Conservation (phyloP, 2,888 invertebrate species). For the Rosalia funebris region DNA sequence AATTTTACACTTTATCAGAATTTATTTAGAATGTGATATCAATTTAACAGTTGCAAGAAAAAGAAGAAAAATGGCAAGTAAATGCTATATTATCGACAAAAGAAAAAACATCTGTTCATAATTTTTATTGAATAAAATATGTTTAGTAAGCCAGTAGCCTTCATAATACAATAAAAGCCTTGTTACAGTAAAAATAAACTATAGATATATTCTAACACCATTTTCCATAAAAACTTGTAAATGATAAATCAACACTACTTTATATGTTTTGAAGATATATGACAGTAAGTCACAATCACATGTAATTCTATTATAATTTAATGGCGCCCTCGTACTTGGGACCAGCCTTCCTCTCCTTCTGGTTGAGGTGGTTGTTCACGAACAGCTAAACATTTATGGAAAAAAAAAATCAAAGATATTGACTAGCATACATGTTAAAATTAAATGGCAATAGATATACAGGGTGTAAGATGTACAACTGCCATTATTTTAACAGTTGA, state of each 20-base stretch:
- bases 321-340: conserved; percentile 56
- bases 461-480: too few relatives aligned
- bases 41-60: too few relatives aligned
- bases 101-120: too few relatives aligned
- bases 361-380: conserved; percentile 49
- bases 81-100: too few relatives aligned
- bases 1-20: too few relatives aligned
- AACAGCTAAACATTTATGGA: too few relatives aligned
- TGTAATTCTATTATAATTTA: conserved; percentile 41
- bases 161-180: conserved; percentile 30
- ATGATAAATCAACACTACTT: conserved; percentile 37
- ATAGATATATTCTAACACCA: conserved; percentile 39
- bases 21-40: too few relatives aligned
- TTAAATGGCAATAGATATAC: too few relatives aligned
- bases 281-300: conserved; percentile 2
- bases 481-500: too few relatives aligned
- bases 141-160: conserved; percentile 28
- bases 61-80: too few relatives aligned
- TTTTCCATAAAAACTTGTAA: conserved; percentile 53
- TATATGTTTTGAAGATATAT: not conserved
- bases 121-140: conserved; percentile 37
- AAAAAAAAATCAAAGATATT: too few relatives aligned
- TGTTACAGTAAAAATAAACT: conserved; percentile 30
- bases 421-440: too few relatives aligned
- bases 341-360: conserved; percentile 60